Evolutionary conservation across 2,888 invertebrate genomes (phyloP), one percentile per base, ranked within the genome.

Genomic region (Amphiduros pacificus): DNA sequence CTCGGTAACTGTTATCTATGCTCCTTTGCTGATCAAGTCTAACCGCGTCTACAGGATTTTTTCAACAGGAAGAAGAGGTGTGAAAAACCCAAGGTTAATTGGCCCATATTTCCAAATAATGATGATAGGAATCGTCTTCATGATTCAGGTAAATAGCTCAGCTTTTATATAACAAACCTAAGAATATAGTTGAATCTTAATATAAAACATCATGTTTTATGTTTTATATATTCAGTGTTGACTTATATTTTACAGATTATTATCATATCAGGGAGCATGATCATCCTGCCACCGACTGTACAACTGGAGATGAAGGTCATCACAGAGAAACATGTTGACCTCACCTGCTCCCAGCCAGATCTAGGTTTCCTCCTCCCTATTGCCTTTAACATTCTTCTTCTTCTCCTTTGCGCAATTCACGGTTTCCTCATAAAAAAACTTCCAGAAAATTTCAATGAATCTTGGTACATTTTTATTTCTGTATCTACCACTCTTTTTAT

Each of bases 41-140:
- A 66, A 68, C 51, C 62, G 74, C 1, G 71, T 75, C 44, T 72
- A 71, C 60, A 61, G 74, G 24, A 74, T 75, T 36, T 75, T 75
- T 60, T 55, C 52, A 9, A 53, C 65, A 6, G 73, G 66, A 17
- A 62, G 61, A 41, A 62, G 63, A 36, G 55, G 66, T 3, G 32
- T 54, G 24, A 41, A 29, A 50, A n/a, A n/a, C n/a, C 62, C 61
- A 5, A 53, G 32, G 6, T 52, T 57, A 41, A 57, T 58, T 20
- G 31, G 52, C 9, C 53, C 40, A 32, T 17, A n/a, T n/a, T n/a
- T n/a, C n/a, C n/a, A n/a, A n/a, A n/a, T n/a, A n/a, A n/a, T n/a
- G n/a, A n/a, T n/a, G n/a, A n/a, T n/a, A n/a, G n/a, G n/a, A n/a
- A n/a, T n/a, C n/a, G n/a, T n/a, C n/a, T n/a, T n/a, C n/a, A n/a